Base-by-base conservation (phyloP, 1,140 invertebrate genomes). In the Globodera rostochiensis region DNA sequence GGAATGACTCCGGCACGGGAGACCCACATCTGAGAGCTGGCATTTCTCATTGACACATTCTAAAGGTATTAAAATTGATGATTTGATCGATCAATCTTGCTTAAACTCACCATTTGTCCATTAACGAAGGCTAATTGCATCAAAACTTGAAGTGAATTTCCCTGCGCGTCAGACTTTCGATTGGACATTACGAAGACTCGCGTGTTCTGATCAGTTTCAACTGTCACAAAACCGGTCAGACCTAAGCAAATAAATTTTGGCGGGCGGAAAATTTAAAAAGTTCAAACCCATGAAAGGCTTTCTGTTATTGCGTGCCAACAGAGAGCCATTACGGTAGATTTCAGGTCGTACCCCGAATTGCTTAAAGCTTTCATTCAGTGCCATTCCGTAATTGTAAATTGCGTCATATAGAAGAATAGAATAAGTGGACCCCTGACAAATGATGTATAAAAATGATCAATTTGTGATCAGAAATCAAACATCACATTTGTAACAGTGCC, bases 381-480 rank as follows among this genome's bases (percentile, higher is more conserved):
- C 81, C 11, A 84, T 25, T n/a, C 66, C 74, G 75, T 84, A 84
- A n/a, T 77, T 50, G 36, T 84, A 87, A 50, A 84, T 49, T 25
- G 80, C 36, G 75, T 84, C 83, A 53, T 84, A 83, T 19, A 84
- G 83, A 76, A 81, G 86, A 15, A 85, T 79, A 11, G 83, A 49
- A 47, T 85, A 83, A 9, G 50, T 49, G 21, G 82, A 83, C 9
- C 78, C 84, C 81, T 82, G 50, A 84, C 75, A 86, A 15, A 13
- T 83, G 81, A 19, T 47, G 57, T n/a, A 25, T 13, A 60, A 82
- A 25, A 9, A 60, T 36, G 80, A 80, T 13, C 13, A 47, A 9
- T 11, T 85, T 11, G 82, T 36, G 8, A 78, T 70, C 11, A 11
- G 82, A 81, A 21, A 25, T 49, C 5, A n/a, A n/a, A 5, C 7